Base-by-base conservation (phyloP, 64 coral and sea anemone genomes). In the Actinia equina region DNA sequence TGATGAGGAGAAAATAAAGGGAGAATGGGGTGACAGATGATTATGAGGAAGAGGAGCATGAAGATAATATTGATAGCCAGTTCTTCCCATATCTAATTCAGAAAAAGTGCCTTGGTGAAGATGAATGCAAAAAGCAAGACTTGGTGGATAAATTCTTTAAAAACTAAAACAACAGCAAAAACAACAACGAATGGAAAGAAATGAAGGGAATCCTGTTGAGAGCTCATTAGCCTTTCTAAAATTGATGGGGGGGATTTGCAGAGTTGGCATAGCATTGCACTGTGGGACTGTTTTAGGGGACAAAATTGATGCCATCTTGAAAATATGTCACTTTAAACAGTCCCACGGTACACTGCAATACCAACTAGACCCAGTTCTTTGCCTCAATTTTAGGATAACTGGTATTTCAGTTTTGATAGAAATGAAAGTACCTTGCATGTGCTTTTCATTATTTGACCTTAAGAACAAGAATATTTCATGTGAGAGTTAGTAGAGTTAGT, bases 141-240 rank as follows among this genome's bases (percentile, higher is more conserved):
- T 86, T 89, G 77, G 96, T 98, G 12, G 82, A 94, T 17, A 93
- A 86, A 58, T 76, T 98, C 55, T 95, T 98, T 86, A 81, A 89
- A 90, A 88, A 94, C 22, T 91, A 84, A 93, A 84, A 53, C 19
- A 9, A 59, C 30, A 45, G 13, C 18, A 10, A 43, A 27, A 23
- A 23, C 19, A 13, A 8, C 42, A 5, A 13, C 27, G 44, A 41
- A 80, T 26, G n/a, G 42, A 41, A 30, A 74, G 3, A 30, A 4
- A n/a, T 69, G 19, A 69, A 69, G n/a, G 22, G 63, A 23, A 23
- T 65, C 41, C 23, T 26, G 26, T 27, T 14, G 25, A 74, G 14
- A 65, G 19, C 62, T 30, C 12, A 37, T 37, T 37, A 37, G 30
- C 30, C 30, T 37, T 37, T 37, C 30, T 37, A 37, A 37, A 37